phyloP scores from a whole-genome alignment of 2,797 vertebrate species.

The Typhlichthys subterraneus region DNA sequence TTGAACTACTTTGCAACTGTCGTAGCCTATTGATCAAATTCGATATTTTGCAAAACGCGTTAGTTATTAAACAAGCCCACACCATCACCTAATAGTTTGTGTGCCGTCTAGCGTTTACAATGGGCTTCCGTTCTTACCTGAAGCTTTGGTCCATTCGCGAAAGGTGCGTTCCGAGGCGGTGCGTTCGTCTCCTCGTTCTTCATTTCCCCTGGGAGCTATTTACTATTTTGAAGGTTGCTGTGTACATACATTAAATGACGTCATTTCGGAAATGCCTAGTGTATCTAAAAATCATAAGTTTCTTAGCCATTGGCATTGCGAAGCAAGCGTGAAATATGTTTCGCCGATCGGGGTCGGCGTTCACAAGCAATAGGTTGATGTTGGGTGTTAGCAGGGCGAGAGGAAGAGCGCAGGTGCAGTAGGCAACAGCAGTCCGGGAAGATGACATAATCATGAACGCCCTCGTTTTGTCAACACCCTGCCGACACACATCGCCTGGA shows the following conservation, averaged over 20 bases:
- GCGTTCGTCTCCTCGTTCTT: conserved; percentile 56
- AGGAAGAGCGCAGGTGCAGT: conserved; percentile 42
- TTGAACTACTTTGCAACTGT: conserved; percentile 36
- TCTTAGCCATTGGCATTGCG: not conserved
- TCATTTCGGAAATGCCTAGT: not conserved
- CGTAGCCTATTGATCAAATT: not conserved
- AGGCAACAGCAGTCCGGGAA: not conserved
- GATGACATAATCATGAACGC: not conserved
- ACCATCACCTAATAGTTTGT: not conserved
- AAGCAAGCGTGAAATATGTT: conserved; percentile 6
- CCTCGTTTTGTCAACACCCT: too few relatives aligned
- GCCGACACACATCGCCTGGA: too few relatives aligned
- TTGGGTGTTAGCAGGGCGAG: not conserved
- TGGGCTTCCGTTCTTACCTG: conserved; percentile 58
- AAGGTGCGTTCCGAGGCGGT: conserved; percentile 40
- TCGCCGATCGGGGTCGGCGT: conserved; percentile 8
- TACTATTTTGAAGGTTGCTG: not conserved
- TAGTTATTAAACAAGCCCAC: not conserved
- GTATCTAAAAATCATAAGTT: not conserved
- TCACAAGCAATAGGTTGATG: conserved; percentile 26
- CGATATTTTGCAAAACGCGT: not conserved
- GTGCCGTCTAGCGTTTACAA: not conserved
- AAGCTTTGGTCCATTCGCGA: not conserved
- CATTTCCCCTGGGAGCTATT: conserved; percentile 61
- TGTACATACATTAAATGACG: conserved; percentile 21